phyloP scores from a whole-genome alignment of 2,797 vertebrate genomes.

The Gadopsis marmoratus region DNA sequence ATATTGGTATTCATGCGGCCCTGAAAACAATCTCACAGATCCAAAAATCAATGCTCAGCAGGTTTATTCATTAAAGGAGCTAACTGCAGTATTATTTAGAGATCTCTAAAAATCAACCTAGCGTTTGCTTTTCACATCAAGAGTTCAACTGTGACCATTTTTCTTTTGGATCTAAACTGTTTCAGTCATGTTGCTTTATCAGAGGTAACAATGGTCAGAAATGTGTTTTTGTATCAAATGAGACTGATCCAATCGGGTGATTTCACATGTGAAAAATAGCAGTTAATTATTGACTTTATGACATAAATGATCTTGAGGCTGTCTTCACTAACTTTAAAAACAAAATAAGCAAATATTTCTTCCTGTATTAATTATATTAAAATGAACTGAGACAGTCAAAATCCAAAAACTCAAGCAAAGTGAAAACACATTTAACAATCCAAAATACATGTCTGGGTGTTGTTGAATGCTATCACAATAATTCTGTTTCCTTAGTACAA shows the following conservation, averaged over 20 bases:
- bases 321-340: neutral
- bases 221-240: conserved; percentile 12
- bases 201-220: neutral
- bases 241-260: neutral
- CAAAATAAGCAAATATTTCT: neutral
- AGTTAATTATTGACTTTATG: neutral
- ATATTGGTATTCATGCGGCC: conserved; percentile 38
- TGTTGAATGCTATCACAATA: neutral
- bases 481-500: neutral
- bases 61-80: conserved; percentile 48
- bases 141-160: conserved; percentile 5
- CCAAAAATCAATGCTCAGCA: conserved; percentile 55
- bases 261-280: conserved; percentile 6
- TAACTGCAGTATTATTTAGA: conserved; percentile 48
- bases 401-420: neutral
- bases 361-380: neutral
- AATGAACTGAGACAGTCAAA: neutral
- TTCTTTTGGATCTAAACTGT: neutral
- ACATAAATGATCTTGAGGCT: neutral
- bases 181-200: neutral
- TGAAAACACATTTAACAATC: neutral
- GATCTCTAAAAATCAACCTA: conserved; percentile 25
- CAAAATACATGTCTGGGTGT: neutral
- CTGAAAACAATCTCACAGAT: conserved; percentile 31
- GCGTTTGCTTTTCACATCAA: conserved; percentile 30